A percentile compares a stretch with the other conserved stretches of the same genome.
phyloP scores from a whole-genome alignment of 2,797 vertebrate species.

The Siniperca scherzeri region DNA sequence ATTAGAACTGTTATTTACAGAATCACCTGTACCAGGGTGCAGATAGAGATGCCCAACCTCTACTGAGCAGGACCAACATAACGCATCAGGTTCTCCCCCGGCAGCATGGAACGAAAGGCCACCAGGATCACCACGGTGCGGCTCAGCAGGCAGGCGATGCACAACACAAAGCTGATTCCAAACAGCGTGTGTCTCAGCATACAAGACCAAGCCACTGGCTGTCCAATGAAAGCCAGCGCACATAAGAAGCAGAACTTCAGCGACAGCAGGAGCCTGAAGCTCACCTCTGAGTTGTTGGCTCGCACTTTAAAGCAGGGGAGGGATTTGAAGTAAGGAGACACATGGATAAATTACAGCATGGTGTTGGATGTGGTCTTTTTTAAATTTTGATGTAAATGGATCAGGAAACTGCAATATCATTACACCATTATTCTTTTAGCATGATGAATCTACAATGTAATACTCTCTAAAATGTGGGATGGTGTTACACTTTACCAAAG shows the following conservation, averaged over 20 bases:
- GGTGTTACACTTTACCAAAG: conserved; percentile 35
- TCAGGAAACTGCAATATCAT: conserved; percentile 10
- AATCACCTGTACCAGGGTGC: conserved; percentile 59
- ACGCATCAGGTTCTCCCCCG: conserved; percentile 63
- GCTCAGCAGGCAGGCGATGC: conserved; percentile 74
- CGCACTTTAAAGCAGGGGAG: conserved; percentile 38
- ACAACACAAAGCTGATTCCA: conserved; percentile 74
- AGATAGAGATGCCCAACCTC: conserved; percentile 69
- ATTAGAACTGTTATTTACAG: not conserved
- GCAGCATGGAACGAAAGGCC: conserved; percentile 68
- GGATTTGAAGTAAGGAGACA: not conserved
- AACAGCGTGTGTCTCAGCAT: conserved; percentile 71
- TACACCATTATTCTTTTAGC: not conserved
- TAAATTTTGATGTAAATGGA: conserved; percentile 6
- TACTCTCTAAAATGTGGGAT: conserved; percentile 9
- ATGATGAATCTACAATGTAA: conserved; percentile 20
- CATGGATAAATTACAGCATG: not conserved
- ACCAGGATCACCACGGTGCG: conserved; percentile 69
- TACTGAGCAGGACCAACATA: conserved; percentile 74
- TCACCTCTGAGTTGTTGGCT: conserved; percentile 73
- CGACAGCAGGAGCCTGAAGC: conserved; percentile 68
- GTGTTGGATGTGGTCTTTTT: not conserved
- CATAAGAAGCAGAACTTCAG: conserved; percentile 72
- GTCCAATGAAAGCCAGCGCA: conserved; percentile 63
- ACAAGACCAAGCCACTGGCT: conserved; percentile 64